Conservation (phyloP, 2,113 vertebrate species). For the Trachemys scripta region DNA sequence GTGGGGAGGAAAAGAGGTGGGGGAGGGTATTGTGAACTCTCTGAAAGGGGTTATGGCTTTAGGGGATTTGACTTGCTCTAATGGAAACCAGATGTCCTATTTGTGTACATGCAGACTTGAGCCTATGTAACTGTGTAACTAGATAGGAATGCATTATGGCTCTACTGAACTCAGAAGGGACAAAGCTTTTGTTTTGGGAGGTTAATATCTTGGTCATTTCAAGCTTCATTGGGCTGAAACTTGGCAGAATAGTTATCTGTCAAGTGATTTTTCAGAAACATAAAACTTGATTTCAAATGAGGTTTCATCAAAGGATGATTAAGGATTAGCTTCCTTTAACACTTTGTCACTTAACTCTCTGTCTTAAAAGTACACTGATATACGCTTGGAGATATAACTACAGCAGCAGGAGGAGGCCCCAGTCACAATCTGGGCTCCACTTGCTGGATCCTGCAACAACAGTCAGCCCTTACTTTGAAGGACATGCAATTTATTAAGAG, state of each 20-base stretch:
- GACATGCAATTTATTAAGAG: background rate
- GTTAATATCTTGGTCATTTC: background rate
- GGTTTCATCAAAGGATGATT: background rate
- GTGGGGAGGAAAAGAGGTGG: background rate
- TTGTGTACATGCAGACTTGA: background rate
- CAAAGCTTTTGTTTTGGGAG: background rate
- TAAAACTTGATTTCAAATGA: background rate
- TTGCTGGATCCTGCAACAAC: background rate
- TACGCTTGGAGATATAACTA: background rate
- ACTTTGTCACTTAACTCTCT: background rate
- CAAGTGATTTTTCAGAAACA: background rate
- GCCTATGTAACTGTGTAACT: background rate
- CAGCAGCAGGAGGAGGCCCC: background rate
- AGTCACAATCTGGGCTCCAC: background rate
- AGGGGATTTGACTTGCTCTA: background rate
- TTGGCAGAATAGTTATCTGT: slow-evolving; percentile 28
- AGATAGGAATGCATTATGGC: slow-evolving; percentile 1
- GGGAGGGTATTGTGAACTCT: background rate
- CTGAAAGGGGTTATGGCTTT: background rate
- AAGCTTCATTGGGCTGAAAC: background rate
- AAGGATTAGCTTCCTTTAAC: background rate
- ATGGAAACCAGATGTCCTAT: background rate
- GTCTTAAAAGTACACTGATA: background rate
- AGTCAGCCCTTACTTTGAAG: background rate
- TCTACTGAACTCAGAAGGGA: background rate